Percentiles rank a stretch among this genome's conserved stretches.
phyloP scores from a whole-genome alignment of 2,888 invertebrate genomes.

The Pristionchus arcanus region DNA sequence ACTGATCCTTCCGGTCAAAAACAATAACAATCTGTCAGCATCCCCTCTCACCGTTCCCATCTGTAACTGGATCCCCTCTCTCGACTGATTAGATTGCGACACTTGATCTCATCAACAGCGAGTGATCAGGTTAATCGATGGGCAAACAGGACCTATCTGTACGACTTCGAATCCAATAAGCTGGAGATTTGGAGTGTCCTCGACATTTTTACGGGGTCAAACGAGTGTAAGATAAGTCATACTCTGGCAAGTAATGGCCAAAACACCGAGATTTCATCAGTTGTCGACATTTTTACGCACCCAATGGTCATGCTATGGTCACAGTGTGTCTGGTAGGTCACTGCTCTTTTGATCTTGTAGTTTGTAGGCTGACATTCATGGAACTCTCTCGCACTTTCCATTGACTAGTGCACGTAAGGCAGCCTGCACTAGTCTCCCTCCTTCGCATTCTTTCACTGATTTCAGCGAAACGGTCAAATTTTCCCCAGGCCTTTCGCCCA shows the following conservation, averaged over 20 bases:
- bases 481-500: no score
- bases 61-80: not conserved
- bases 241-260: not conserved
- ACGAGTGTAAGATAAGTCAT: not conserved
- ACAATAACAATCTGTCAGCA: not conserved
- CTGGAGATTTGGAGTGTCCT: not conserved
- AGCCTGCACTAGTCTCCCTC: not conserved
- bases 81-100: constrained; percentile 36
- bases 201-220: no score
- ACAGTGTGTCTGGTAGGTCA: not conserved
- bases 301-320: not conserved
- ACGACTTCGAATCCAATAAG: not conserved
- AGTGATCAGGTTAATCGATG: not conserved
- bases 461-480: not conserved
- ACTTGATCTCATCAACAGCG: not conserved
- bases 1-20: not conserved
- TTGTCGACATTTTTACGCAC: not conserved
- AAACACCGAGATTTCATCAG: not conserved
- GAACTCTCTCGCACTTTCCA: constrained; percentile 1
- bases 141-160: not conserved
- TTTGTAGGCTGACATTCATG: not conserved
- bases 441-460: not conserved
- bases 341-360: not conserved
- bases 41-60: not conserved
- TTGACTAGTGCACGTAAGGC: not conserved